Base-by-base conservation (phyloP, 2,797 vertebrate species). In the Clamator glandarius region DNA sequence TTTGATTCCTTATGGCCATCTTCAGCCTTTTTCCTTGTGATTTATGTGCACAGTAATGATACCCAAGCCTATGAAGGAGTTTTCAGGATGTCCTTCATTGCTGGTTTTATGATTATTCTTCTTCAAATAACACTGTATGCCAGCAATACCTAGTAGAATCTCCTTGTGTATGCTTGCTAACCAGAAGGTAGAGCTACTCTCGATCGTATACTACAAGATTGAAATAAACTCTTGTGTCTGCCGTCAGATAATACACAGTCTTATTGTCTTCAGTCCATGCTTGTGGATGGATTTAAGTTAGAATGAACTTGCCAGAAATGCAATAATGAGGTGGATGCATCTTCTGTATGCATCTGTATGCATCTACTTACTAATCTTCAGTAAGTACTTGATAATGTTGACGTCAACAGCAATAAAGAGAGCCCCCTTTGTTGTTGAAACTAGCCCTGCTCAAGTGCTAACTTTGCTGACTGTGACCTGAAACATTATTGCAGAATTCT, bases 321-420 rank as follows among this genome's bases (percentile, higher is more conserved):
- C 25, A 76, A 3, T 59, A 76, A 67, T 0, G 2, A 79, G 55
- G 48, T 33, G 89, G 82, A 67, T 67, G 8, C 2, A 12, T 68
- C 33, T 59, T 76, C 55, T n/a, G n/a, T n/a, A n/a, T n/a, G n/a
- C n/a, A n/a, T n/a, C n/a, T n/a, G n/a, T n/a, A n/a, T n/a, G n/a
- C n/a, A n/a, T n/a, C n/a, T n/a, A n/a, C n/a, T n/a, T n/a, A 20
- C 10, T 46, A 19, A 26, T 88, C 36, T 61, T 54, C 74, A 25
- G 44, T 59, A 19, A 29, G 19, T 48, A 57, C 19, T 35, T 67
- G 33, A 16, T 69, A 48, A 52, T 12, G 18, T n/a, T 29, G 25
- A 54, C 8, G 33, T 77, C 44, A 54, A 25, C 29, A 23, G 4
- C 0, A 0, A 58, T 33, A 35, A 0, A 6, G 33, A 39, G n/a